A percentile compares a stretch with the other conserved stretches of the same genome.
These are phyloP conservation scores for Furcifer pardalis DNA, from an alignment of 2,797 vertebrate species.

Conservation along the genomic window DNA sequence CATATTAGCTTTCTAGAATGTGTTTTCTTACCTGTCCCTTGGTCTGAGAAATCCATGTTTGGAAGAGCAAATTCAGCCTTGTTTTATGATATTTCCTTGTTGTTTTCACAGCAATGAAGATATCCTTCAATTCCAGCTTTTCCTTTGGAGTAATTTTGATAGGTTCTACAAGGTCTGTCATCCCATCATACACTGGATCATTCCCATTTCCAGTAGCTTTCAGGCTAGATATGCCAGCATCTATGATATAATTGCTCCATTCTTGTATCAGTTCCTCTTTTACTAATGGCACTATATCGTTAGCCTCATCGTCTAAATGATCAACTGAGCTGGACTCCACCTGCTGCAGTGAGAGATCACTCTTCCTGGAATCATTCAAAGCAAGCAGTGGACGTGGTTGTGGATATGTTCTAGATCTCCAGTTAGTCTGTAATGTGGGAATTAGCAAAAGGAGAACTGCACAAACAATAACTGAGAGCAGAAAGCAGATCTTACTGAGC, in stretches of 20 bases:
- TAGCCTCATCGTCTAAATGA: conserved; percentile 22
- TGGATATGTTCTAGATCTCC: conserved; percentile 67
- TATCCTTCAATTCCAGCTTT: conserved; percentile 81
- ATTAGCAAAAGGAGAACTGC: conserved; percentile 84
- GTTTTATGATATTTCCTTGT: conserved; percentile 91
- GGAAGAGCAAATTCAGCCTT: conserved; percentile 87
- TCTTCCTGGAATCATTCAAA: conserved; percentile 22
- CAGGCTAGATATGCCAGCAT: not conserved
- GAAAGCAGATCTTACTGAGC: conserved; percentile 84
- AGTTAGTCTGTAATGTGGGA: conserved; percentile 74
- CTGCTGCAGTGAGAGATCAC: conserved; percentile 1
- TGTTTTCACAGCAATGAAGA: conserved; percentile 96
- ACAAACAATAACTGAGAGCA: conserved; percentile 83
- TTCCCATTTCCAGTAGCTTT: conserved; percentile 15
- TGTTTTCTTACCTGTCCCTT: conserved; percentile 82
- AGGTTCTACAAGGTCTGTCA: not conserved
- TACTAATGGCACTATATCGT: conserved; percentile 5
- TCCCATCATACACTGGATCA: conserved; percentile 3
- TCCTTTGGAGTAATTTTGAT: conserved; percentile 53
- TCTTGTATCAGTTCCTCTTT: conserved; percentile 26
- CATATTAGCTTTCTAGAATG: not conserved
- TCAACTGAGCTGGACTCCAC: conserved; percentile 14
- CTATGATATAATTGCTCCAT: conserved; percentile 19
- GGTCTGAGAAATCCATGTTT: conserved; percentile 92
- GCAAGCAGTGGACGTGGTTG: conserved; percentile 68